A percentile compares a stretch with the other conserved stretches of the same genome.
Conservation (phyloP, 2,797 vertebrate genomes). For the Xerus rutilus region DNA sequence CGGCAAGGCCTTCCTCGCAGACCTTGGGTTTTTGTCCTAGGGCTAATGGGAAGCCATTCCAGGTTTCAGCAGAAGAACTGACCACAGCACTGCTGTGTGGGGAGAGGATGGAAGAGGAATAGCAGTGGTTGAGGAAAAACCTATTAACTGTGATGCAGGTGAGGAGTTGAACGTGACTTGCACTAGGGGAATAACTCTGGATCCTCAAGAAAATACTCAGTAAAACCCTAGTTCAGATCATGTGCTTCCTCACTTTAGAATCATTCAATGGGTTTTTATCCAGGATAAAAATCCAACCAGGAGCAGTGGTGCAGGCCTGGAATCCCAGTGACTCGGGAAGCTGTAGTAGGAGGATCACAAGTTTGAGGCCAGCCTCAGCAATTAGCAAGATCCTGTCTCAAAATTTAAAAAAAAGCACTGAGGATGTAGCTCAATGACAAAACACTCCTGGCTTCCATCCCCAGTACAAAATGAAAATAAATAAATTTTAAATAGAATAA, state of each 20-base stretch:
- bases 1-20: no score
- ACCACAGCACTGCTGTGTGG: background rate
- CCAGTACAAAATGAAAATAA: no score
- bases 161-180: background rate
- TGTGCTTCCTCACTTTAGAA: background rate
- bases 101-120: background rate
- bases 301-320: no score
- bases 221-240: background rate
- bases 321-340: no score
- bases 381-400: no score
- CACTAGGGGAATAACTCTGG: background rate
- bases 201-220: background rate
- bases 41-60: background rate
- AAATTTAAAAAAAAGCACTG: no score
- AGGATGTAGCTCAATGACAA: no score
- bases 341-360: no score
- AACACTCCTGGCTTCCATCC: no score
- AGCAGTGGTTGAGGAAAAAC: background rate
- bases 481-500: background rate
- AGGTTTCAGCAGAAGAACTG: background rate
- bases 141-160: background rate
- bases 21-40: background rate
- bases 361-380: no score
- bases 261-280: background rate
- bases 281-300: background rate